Base-by-base conservation (phyloP, 2,888 invertebrate genomes). In the Xanthia togata region DNA sequence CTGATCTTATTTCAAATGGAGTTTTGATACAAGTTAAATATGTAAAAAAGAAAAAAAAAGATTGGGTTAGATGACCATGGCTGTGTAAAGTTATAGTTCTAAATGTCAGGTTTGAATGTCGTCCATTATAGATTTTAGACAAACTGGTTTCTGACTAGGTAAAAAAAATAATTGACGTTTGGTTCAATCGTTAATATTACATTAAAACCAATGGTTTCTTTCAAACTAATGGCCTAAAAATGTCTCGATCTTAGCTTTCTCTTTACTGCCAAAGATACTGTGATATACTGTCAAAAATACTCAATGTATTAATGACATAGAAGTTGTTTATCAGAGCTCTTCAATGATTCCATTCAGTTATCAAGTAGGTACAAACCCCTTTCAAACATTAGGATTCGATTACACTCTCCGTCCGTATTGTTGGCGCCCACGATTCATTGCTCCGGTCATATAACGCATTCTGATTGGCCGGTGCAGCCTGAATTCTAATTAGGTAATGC, bases 401-500 rank as follows among this genome's bases (percentile, higher is more conserved):
- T 65, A 79, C 74, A 73, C 75, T 59, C 31, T 53, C 53, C 11
- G 53, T 69, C 5, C 47, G 55, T 55, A 82, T 59, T 64, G 79
- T 85, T 38, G 35, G 63, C 38, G 47, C 31, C 64, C 70, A 57
- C 73, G 41, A 80, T 78, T 76, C 78, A 87, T 85, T 76, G 81
- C 63, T 53, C 67, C 12, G 70, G 69, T 67, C 57, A 77, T 73
- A 74, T 79, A 77, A 76, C 62, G 67, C 76, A 78, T 83, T 79
- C 76, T 63, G 78, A 85, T 83, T 78, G 83, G 83, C 75, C 65
- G 20, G 68, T 47, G 76, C 73, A 71, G 64, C 47, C 67, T 47
- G 87, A 85, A 87, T 87, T 53, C 78, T 80, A 87, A 87, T 87
- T 79, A 85, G 72, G 72, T 82, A 81, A 87, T 76, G 75, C 73